Base-by-base conservation (phyloP, 1,140 invertebrate species). In the Ptiloglossa arizonensis region DNA sequence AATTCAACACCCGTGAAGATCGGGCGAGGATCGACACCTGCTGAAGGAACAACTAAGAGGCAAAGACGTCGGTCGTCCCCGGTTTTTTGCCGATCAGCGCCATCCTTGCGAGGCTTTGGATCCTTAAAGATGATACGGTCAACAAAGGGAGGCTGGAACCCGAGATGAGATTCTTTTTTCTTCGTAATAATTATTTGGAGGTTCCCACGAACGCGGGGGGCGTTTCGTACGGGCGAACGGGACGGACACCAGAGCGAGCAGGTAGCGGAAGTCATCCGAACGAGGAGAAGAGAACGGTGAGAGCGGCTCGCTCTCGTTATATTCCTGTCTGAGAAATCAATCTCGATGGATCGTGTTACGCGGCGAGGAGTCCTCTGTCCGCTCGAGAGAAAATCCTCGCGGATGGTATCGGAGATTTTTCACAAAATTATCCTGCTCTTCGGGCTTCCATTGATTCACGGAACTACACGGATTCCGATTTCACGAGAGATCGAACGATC, bases 161-260 rank as follows among this genome's bases (percentile, higher is more conserved):
- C 76, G 88, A 91, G 91, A 91, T 87, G 86, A 86, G 86, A 86
- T 88, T 87, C 80, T 88, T 88, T 85, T 86, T 82, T 84, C 82
- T 81, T 87, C 82, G 82, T 90, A 91, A 92, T 93, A 92, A 93
- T 92, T 91, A 92, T 91, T 90, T 87, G 79, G 80, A 86, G 87
- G 90, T 92, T 92, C 92, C 91, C 92, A 93, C 92, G 92, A 90
- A 90, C 86, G 90, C 86, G 90, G 90, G 91, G 90, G 91, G 91
- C 91, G 91, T 91, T 90, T 89, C 89, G 85, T 83, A 85, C 80
- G 85, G 87, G 86, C 82, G 83, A 86, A 82, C 76, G 71, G 83
- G 67, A 85, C 81, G 77, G 82, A 87, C 84, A 85, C 74, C 73
- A 80, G 72, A 85, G 74, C 80, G 82, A 89, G 90, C 76, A 83